Evolutionary conservation across 2,888 invertebrate species (phyloP), one percentile per base, ranked within the genome.

Genomic region (Diarsia rubi): DNA sequence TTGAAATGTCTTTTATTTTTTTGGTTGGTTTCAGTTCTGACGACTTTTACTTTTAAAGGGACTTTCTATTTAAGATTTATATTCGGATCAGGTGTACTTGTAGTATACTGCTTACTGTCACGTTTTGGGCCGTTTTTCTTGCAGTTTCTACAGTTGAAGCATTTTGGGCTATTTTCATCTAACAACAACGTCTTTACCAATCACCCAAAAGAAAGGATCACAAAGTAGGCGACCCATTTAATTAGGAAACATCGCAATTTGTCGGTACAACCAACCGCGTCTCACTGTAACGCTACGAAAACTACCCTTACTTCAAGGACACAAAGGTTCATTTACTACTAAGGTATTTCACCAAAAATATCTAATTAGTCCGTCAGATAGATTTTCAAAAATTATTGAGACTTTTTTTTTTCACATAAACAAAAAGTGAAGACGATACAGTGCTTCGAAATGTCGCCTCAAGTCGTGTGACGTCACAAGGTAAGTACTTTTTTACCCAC

Each of bases 1-100:
- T 59, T 79, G 1, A 59, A 80, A 47, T 54, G 16, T 80, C 31
- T 49, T 0, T 47, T 12, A n/a, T 52, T 62, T 37, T 71, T 59
- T 73, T 5, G 4, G n/a, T 49, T n/a, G 14, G 31, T 68, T n/a
- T 24, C 12, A 47, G 11, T 8, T 59, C 57, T 19, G 4, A 2
- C 2, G 6, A n/a, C 8, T 11, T 31, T 14, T 45, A 11, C 5
- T 6, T 49, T 47, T 9, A 21, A 12, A 5, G 11, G 5, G 21
- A 37, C n/a, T 0, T 19, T 19, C 3, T 59, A 19, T 19, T 21
- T 60, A 37, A 6, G n/a, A 14, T 60, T 4, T 37, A 21, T 5
- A 37, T n/a, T 37, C 19, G 19, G 19, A 11, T 0, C 31, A 27
- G 19, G 31, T 31, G 59, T 31, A 27, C 3, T 8, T 37, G 8